Base-by-base conservation (phyloP, 2,888 invertebrate genomes). In the Gasteruption jaculator region DNA sequence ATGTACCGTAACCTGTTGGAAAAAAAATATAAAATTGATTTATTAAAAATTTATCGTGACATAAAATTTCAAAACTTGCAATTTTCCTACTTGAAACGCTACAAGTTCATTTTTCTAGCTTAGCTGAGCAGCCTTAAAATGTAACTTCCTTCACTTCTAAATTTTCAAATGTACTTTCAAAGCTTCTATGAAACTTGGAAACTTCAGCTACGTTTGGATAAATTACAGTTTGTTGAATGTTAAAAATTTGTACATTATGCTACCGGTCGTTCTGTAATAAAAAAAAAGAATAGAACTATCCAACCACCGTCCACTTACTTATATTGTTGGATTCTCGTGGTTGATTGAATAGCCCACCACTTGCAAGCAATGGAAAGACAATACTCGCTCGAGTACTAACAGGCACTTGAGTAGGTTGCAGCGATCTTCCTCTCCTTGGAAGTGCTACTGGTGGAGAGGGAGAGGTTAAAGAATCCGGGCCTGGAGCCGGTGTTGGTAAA, bases 331-430 rank as follows among this genome's bases (percentile, higher is more conserved):
- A 57, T 46, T 69, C 68, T 57, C 61, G 63, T 32, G 64, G 61
- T 46, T 65, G 68, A 58, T 58, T 65, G 68, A 83, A 83, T 25
- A 81, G 77, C 51, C 75, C 74, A 56, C 73, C 69, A 49, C 71
- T 72, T 49, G 73, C 73, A 60, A 85, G 76, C 64, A 85, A 74
- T 26, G 86, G 86, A 71, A 87, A 83, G 59, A 83, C 85, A 52
- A 86, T 82, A 73, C 86, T 86, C 50, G 85, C 83, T 60, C 87
- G 77, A 53, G 83, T 82, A 66, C 82, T 83, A 56, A 82, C 80
- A 54, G 84, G 83, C 54, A 76, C 73, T 63, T 72, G 74, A 52
- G 68, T 65, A 39, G 68, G 63, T 57, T 68, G 68, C 41, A 69
- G 54, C 40, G 65, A 62, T 53, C 60, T 64, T 48, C 58, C 60